phyloP scores from a whole-genome alignment of 2,113 vertebrate species.

The Emydura subglobosa region DNA sequence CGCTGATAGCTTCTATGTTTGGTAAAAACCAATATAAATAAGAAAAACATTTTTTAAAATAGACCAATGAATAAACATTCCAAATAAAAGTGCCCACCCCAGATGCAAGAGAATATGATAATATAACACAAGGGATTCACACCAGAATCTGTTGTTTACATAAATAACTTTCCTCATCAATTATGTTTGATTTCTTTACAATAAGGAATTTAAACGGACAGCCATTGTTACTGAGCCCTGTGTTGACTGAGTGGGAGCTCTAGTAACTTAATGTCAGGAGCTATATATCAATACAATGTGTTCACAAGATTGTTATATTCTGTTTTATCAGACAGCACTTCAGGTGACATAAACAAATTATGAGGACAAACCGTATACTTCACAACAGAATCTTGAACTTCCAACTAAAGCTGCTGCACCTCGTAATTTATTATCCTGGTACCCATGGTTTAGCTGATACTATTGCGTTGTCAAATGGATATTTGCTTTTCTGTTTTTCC shows the following conservation, averaged over 20 bases:
- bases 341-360: not conserved
- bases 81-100: not conserved
- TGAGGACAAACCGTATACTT: not conserved
- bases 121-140: not conserved
- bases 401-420: not conserved
- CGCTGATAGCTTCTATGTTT: not conserved
- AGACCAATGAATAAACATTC: not conserved
- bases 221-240: not conserved
- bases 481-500: not conserved
- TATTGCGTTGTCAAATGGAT: not conserved
- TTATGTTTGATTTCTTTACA: not conserved
- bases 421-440: not conserved
- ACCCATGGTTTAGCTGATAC: not conserved
- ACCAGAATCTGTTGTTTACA: not conserved
- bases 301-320: not conserved
- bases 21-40: not conserved
- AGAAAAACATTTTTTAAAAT: not conserved
- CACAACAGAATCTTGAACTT: not conserved
- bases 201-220: not conserved
- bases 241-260: not conserved
- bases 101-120: not conserved
- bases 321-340: not conserved
- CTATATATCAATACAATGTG: not conserved
- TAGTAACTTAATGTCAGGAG: not conserved
- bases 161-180: not conserved